Evolutionary conservation across 2,888 invertebrate genomes (phyloP).

Genomic region (Brachypalpus laphriformis): DNA sequence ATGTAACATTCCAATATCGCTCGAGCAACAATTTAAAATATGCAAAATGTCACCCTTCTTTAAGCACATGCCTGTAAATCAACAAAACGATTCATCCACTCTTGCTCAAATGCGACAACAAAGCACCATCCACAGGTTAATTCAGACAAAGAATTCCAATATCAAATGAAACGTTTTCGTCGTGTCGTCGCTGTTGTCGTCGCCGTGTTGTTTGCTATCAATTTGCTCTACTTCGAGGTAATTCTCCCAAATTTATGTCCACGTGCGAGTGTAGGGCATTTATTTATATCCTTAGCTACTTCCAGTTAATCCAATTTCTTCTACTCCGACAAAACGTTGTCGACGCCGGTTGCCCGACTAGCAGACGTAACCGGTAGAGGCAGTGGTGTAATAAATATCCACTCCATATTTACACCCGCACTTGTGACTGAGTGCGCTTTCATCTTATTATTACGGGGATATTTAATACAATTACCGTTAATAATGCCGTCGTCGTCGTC

Average conservation of each 20-base stretch:
- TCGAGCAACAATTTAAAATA: background rate
- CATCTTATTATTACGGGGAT: constrained; percentile 64
- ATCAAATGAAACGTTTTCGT: constrained; percentile 33
- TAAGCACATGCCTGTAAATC: background rate
- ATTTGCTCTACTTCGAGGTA: constrained; percentile 34
- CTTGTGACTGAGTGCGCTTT: constrained; percentile 56
- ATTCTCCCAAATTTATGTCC: constrained; percentile 56
- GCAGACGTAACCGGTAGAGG: background rate
- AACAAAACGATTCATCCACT: constrained; percentile 12
- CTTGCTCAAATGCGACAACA: background rate
- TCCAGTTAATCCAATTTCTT: constrained; percentile 65
- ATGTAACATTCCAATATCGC: background rate
- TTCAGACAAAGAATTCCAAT: constrained; percentile 41
- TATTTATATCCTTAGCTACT: constrained; percentile 64
- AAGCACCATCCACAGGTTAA: constrained; percentile 25
- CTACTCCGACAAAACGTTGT: constrained; percentile 22
- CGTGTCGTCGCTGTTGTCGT: background rate
- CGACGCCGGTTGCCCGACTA: background rate
- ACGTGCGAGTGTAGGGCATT: constrained; percentile 40
- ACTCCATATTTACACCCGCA: constrained; percentile 49
- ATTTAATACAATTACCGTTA: constrained; percentile 73
- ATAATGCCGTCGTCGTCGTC: constrained; percentile 40
- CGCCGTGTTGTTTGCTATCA: background rate
- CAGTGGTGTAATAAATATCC: constrained; percentile 58
- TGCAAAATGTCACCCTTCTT: background rate